Evolutionary conservation across 1,140 invertebrate species (phyloP), one percentile per base, ranked within the genome.

Genomic region (Ladona fulva): DNA sequence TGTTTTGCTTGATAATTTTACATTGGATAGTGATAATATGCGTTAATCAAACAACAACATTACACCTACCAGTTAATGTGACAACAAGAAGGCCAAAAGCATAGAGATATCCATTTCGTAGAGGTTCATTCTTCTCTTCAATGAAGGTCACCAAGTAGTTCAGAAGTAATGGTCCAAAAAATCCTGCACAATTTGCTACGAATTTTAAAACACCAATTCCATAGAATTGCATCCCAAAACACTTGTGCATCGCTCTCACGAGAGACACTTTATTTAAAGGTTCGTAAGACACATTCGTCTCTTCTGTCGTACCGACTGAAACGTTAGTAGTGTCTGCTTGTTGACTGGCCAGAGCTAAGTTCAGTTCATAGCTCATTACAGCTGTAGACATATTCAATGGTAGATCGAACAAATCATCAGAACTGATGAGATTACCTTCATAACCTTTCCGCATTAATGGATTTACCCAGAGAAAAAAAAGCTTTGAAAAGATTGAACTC

Each of bases 161-260:
- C 0, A 99, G 86, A 19, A 99, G 86, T 59, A 99, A 85, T 0
- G 97, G 97, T 0, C 94, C 94, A 75, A 92, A 90, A 88, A 99
- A 99, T 22, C 91, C 91, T 44, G 92, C 87, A 79, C 89, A 87
- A 85, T 99, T 97, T 3, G 92, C 90, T 5, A 94, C 82, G 29
- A 99, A 87, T 85, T 96, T 95, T 3, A 98, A 83, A 78, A 97
- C 83, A 37, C 97, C 97, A 82, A 98, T 90, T 22, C 89, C 87
- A 82, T 97, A 96, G 87, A 97, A 99, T 83, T 96, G 91, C 78
- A 89, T 83, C 25, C 94, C 96, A 86, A 96, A 99, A 81, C 91
- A 91, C 78, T 86, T 88, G 82, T 96, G 91, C n/a, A 98, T 84
- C 0, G 92, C 90, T 79, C 87, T 87, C 0, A 97, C 83, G 16